These are phyloP conservation scores for Aix galericulata DNA, from an alignment of 2,113 vertebrate genomes.

Conservation along the genomic window DNA sequence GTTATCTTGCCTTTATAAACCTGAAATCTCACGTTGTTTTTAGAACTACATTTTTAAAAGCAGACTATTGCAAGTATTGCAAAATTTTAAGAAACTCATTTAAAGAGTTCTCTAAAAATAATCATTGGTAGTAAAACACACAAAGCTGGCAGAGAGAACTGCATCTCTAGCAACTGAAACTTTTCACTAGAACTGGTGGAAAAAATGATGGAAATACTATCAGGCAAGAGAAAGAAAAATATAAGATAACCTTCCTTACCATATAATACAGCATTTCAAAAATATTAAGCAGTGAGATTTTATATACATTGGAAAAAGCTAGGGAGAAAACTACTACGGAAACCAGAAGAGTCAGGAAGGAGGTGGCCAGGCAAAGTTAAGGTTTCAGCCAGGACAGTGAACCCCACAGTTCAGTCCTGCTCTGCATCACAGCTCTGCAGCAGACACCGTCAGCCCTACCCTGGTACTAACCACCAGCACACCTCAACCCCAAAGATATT, in stretches of 20 bases:
- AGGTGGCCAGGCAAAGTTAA: not conserved
- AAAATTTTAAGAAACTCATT: not conserved
- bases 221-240: not conserved
- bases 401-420: not conserved
- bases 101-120: not conserved
- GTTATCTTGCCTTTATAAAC: not conserved
- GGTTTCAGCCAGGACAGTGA: not conserved
- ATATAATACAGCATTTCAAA: not conserved
- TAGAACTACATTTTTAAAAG: not conserved
- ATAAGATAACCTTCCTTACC: not conserved
- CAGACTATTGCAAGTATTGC: not conserved
- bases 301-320: not conserved
- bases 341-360: not conserved
- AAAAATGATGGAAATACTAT: not conserved
- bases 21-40: not conserved
- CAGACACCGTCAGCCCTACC: not conserved
- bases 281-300: not conserved
- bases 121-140: not conserved
- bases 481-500: not conserved
- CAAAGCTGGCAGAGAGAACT: not conserved
- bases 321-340: not conserved
- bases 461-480: not conserved
- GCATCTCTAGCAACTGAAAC: not conserved
- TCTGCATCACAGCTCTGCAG: fast-evolving
- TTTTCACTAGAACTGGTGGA: not conserved